A percentile compares a stretch with the other conserved stretches of the same genome.
These are phyloP conservation scores for Tyria jacobaeae DNA, from an alignment of 2,888 invertebrate genomes.

Conservation along the genomic window DNA sequence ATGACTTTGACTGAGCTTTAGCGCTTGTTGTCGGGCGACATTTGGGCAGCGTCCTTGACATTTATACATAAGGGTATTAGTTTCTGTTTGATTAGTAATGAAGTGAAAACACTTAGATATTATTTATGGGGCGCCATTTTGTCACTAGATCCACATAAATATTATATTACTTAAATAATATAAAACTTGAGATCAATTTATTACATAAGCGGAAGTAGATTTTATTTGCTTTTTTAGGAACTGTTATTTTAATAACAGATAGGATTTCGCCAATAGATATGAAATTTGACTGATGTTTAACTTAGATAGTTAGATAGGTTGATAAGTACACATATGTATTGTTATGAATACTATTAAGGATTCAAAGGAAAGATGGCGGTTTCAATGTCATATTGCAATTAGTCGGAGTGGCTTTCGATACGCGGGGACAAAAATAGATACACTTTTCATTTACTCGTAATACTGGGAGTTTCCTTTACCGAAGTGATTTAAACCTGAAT, in stretches of 20 bases:
- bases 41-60: constrained; percentile 45
- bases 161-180: not conserved
- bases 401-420: constrained; percentile 45
- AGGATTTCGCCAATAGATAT: not conserved
- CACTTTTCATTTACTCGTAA: constrained; percentile 40
- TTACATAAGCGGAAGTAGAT: no score
- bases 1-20: constrained; percentile 25
- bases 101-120: constrained; percentile 2
- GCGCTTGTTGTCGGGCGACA: constrained; percentile 33
- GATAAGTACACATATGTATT: not conserved
- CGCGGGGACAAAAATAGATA: constrained; percentile 33
- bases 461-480: constrained; percentile 30
- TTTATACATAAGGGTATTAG: constrained; percentile 33
- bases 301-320: no score
- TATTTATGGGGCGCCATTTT: constrained; percentile 4
- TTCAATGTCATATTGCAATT: constrained; percentile 47
- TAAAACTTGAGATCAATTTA: not conserved
- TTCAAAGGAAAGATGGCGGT: constrained; percentile 19
- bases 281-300: not conserved
- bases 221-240: no score
- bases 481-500: constrained; percentile 10
- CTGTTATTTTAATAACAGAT: not conserved
- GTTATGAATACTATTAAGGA: constrained; percentile 27
- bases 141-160: not conserved
- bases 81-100: constrained; percentile 13